Percentiles rank a stretch among this genome's conserved stretches.
phyloP scores from a whole-genome alignment of 2,888 invertebrate genomes.

The Trachelus iudaicus region DNA sequence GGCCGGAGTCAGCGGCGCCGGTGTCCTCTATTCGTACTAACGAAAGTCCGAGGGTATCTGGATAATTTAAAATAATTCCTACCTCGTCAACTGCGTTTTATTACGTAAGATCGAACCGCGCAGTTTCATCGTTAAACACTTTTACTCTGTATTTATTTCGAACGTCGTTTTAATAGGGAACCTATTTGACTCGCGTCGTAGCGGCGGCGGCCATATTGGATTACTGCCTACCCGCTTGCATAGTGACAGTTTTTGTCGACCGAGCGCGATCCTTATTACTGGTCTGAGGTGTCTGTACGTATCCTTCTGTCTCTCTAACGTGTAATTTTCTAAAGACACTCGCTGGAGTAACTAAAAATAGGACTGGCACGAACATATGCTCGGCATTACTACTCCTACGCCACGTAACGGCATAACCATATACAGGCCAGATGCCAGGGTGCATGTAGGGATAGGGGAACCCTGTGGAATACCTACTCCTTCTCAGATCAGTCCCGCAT shows the following conservation, averaged over 20 bases:
- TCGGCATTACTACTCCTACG: conserved; percentile 25
- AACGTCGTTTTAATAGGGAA: not conserved
- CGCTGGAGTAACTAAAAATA: conserved; percentile 41
- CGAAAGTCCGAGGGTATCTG: not conserved
- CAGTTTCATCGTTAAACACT: not conserved
- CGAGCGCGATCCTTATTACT: not conserved
- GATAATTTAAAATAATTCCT: not conserved
- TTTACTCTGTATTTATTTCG: not conserved
- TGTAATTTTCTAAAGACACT: conserved; percentile 34
- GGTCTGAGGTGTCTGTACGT: not conserved
- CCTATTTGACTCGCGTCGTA: not conserved
- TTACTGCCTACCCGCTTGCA: not conserved
- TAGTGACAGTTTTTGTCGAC: not conserved
- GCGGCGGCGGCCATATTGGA: not conserved
- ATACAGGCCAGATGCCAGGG: not conserved
- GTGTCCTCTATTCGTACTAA: not conserved
- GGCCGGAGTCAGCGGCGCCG: not conserved
- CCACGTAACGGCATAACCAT: conserved; percentile 5
- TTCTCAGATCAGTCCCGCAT: not conserved
- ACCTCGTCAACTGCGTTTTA: not conserved
- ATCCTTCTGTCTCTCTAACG: not conserved
- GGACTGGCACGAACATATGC: conserved; percentile 43
- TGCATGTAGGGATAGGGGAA: not conserved
- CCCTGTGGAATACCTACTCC: not conserved
- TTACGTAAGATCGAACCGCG: not conserved